Conservation (phyloP, 2,888 invertebrate species). For the Xestia xanthographa region DNA sequence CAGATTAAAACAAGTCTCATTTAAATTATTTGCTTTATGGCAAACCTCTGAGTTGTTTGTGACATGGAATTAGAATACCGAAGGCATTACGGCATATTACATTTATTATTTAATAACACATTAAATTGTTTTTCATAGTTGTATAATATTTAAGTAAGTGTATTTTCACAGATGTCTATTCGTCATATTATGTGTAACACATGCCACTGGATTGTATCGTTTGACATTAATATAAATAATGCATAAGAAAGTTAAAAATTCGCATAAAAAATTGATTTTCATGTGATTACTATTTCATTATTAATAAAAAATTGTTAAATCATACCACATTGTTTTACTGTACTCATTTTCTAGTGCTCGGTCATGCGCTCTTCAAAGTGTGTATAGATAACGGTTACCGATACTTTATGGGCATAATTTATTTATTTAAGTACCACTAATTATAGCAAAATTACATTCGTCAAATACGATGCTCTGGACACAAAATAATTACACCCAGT, state of each 20-base stretch:
- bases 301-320: conserved; percentile 73
- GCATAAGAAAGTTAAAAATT: conserved; percentile 48
- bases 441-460: too few species aligned
- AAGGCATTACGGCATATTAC: conserved; percentile 13
- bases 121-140: conserved; percentile 42
- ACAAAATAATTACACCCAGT: too few species aligned
- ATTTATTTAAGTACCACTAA: too few species aligned
- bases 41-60: conserved; percentile 23
- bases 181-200: conserved; percentile 38
- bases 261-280: conserved; percentile 67
- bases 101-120: conserved; percentile 17
- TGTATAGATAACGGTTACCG: too few species aligned
- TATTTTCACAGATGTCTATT: conserved; percentile 40
- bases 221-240: conserved; percentile 64
- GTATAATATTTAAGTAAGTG: conserved; percentile 42
- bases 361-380: background rate
- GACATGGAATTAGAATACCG: conserved; percentile 24
- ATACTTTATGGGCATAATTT: too few species aligned
- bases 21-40: conserved; percentile 32
- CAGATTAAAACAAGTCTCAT: conserved; percentile 64
- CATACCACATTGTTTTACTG: conserved; percentile 41
- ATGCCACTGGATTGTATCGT: conserved; percentile 53
- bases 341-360: background rate
- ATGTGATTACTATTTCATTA: conserved; percentile 71
- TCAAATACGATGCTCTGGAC: too few species aligned